phyloP scores from a whole-genome alignment of 2,797 vertebrate genomes.

The Acipenser transmontanus region DNA sequence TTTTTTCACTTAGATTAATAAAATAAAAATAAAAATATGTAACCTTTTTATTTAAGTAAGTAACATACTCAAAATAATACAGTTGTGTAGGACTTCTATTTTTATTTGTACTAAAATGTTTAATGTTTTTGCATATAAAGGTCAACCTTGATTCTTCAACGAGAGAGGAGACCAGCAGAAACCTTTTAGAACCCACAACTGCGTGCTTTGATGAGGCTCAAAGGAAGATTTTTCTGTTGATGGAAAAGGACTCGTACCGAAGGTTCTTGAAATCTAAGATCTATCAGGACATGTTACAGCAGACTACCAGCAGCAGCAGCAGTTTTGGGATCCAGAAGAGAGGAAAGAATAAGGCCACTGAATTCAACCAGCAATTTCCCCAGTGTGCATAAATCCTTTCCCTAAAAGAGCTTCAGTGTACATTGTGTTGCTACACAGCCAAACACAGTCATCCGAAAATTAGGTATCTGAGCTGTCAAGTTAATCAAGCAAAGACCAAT shows the following conservation, averaged over 20 bases:
- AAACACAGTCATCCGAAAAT: too few species aligned
- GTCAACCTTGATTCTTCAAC: slow-evolving; percentile 83
- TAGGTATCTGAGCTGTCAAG: too few species aligned
- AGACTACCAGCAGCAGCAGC: background rate
- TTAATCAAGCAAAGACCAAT: too few species aligned
- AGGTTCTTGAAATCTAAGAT: slow-evolving; percentile 80
- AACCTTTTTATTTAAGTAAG: too few species aligned
- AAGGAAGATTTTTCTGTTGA: slow-evolving; percentile 79
- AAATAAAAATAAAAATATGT: too few species aligned
- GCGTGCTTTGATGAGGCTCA: slow-evolving; percentile 80
- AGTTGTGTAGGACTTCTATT: too few species aligned
- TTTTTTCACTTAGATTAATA: too few species aligned
- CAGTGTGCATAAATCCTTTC: slow-evolving; percentile 41
- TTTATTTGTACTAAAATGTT: slow-evolving; percentile 8
- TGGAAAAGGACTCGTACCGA: slow-evolving; percentile 92
- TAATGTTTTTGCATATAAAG: slow-evolving; percentile 40
- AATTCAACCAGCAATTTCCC: slow-evolving; percentile 28
- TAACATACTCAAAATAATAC: too few species aligned
- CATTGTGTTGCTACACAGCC: too few species aligned
- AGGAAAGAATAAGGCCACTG: slow-evolving; percentile 31
- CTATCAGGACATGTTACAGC: slow-evolving; percentile 58
- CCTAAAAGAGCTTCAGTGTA: too few species aligned
- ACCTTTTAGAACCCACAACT: slow-evolving; percentile 54
- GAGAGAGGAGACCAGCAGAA: slow-evolving; percentile 69
- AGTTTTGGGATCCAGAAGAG: slow-evolving; percentile 50